Evolutionary conservation across 2,113 vertebrate genomes (phyloP).

Genomic region (Carlito syrichta): DNA sequence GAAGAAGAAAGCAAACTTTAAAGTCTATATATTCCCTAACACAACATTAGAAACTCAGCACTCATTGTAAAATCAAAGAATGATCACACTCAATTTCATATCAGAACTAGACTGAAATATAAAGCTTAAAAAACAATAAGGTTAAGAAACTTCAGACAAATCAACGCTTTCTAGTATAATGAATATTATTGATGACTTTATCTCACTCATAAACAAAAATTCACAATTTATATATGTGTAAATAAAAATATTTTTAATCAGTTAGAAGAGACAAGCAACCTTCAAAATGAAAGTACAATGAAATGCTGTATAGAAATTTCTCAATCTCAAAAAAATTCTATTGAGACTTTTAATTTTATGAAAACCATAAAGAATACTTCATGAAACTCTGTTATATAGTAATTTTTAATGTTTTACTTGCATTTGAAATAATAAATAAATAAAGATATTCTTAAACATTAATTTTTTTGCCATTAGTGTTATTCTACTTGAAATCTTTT

Average conservation of each 20-base stretch:
- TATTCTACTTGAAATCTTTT: background rate
- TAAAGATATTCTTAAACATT: background rate
- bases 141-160: conserved; percentile 74
- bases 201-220: conserved; percentile 31
- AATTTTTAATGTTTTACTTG: background rate
- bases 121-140: conserved; percentile 71
- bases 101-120: conserved; percentile 71
- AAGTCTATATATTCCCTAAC: conserved; percentile 71
- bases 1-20: conserved; percentile 79
- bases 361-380: conserved; percentile 35
- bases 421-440: background rate
- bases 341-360: conserved; percentile 60
- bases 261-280: background rate
- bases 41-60: conserved; percentile 67
- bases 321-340: conserved; percentile 47
- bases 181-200: conserved; percentile 53
- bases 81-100: conserved; percentile 69
- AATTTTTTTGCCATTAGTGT: background rate
- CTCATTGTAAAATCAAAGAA: conserved; percentile 81
- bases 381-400: background rate
- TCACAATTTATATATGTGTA: conserved; percentile 41
- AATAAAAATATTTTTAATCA: conserved; percentile 52
- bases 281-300: background rate
- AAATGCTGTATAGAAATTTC: conserved; percentile 29
- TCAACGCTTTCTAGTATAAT: conserved; percentile 73